These are phyloP conservation scores for Tyrophagus putrescentiae DNA, from an alignment of 1,140 invertebrate species.

Conservation along the genomic window DNA sequence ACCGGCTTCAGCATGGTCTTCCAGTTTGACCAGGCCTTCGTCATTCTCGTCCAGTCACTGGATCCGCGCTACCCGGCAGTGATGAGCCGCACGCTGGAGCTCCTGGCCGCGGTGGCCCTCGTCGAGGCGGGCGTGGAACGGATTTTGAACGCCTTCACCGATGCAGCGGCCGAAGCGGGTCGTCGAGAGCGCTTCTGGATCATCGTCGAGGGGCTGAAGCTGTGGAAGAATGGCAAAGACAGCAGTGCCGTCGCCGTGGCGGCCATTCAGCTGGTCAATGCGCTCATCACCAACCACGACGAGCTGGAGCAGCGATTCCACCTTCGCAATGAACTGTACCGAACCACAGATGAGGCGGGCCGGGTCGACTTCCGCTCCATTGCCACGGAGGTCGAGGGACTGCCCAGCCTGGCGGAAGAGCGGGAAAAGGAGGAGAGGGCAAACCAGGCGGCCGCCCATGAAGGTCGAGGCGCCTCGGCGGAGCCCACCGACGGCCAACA, in stretches of 20 bases:
- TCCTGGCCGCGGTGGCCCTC: constrained; percentile 66
- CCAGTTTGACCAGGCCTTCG: constrained; percentile 61
- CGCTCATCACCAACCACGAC: constrained; percentile 71
- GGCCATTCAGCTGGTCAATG: constrained; percentile 83
- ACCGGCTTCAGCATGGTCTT: constrained; percentile 60
- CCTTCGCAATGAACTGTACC: constrained; percentile 85
- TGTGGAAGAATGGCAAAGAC: background rate
- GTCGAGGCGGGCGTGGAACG: constrained; percentile 66
- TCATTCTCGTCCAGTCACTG: constrained; percentile 68
- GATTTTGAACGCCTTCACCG: constrained; percentile 77
- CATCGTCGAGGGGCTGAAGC: constrained; percentile 61
- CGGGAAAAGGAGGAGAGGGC: too few species aligned
- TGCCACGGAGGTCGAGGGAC: background rate
- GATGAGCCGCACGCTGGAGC: constrained; percentile 70
- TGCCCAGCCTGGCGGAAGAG: too few species aligned
- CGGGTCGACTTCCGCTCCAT: background rate
- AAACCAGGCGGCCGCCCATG: too few species aligned
- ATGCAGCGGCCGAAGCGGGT: constrained; percentile 50
- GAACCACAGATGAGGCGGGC: constrained; percentile 37
- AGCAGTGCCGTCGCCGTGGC: constrained; percentile 36
- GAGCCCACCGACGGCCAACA: too few species aligned
- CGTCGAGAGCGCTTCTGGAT: constrained; percentile 56
- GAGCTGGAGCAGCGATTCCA: constrained; percentile 87
- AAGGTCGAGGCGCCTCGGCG: too few species aligned
- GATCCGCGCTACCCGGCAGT: constrained; percentile 49